Conservation (phyloP, 2,797 vertebrate genomes). For the Acipenser transmontanus region DNA sequence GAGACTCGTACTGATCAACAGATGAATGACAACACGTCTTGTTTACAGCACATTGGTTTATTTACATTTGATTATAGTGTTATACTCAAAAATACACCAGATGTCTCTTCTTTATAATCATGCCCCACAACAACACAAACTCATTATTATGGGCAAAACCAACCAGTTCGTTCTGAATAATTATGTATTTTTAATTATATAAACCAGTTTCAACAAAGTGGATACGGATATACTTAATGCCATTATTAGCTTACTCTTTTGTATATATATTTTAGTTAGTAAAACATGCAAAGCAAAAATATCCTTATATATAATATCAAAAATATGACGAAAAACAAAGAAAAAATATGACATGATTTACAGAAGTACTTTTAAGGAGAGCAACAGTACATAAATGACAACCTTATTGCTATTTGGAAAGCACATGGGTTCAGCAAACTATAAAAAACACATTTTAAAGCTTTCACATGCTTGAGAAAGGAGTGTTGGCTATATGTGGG, state of each 20-base stretch:
- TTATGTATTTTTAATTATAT: slow-evolving; percentile 53
- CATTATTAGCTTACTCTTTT: slow-evolving; percentile 42
- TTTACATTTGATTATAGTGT: slow-evolving; percentile 64
- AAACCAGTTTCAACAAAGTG: slow-evolving; percentile 39
- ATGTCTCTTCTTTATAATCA: slow-evolving; percentile 34
- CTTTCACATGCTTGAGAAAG: slow-evolving; percentile 19
- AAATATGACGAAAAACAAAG: slow-evolving; percentile 45
- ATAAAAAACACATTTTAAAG: slow-evolving; percentile 25
- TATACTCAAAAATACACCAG: slow-evolving; percentile 54
- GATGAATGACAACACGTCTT: slow-evolving; percentile 37
- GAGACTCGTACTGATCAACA: background rate
- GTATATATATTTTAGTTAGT: slow-evolving; percentile 46
- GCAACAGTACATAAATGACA: slow-evolving; percentile 36
- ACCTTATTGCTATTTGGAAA: slow-evolving; percentile 29
- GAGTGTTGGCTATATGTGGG: no score
- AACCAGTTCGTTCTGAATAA: slow-evolving; percentile 44
- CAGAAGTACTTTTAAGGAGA: slow-evolving; percentile 38
- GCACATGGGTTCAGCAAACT: slow-evolving; percentile 43
- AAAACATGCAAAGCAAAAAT: slow-evolving; percentile 59
- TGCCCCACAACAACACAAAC: slow-evolving; percentile 38
- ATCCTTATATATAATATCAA: slow-evolving; percentile 42
- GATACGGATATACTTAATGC: slow-evolving; percentile 30
- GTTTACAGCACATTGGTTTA: slow-evolving; percentile 52
- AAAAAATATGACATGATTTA: slow-evolving; percentile 45
- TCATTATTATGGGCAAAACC: slow-evolving; percentile 38